These are phyloP conservation scores for Meles meles DNA, from an alignment of 2,113 vertebrate genomes.

Conservation along the genomic window DNA sequence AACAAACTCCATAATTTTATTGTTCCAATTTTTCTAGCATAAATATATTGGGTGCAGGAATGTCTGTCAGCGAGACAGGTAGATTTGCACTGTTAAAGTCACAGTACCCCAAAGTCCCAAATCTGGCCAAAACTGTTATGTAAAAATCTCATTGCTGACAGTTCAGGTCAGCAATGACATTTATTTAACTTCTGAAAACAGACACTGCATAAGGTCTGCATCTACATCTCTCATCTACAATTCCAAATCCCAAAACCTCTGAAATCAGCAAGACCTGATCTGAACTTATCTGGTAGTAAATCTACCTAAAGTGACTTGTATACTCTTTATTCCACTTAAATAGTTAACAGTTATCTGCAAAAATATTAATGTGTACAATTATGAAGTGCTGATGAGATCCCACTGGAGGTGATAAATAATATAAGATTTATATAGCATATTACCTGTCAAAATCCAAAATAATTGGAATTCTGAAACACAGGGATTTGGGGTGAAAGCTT, in stretches of 20 bases:
- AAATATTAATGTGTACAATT: not conserved
- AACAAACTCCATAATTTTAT: not conserved
- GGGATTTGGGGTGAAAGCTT: not conserved
- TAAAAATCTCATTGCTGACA: not conserved
- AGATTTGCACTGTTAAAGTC: not conserved
- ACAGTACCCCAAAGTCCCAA: not conserved
- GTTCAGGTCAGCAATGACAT: not conserved
- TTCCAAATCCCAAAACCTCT: not conserved
- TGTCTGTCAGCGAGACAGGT: not conserved
- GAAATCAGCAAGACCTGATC: not conserved
- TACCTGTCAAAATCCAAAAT: not conserved
- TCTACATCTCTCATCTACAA: not conserved
- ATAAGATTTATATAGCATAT: not conserved
- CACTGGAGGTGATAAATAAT: not conserved
- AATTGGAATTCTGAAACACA: not conserved
- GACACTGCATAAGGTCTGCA: not conserved
- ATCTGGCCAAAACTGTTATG: not conserved
- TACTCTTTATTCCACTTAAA: not conserved
- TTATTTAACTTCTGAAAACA: not conserved
- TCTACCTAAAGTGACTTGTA: not conserved
- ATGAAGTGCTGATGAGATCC: not conserved
- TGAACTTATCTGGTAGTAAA: not conserved
- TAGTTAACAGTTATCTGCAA: not conserved
- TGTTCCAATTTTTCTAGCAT: not conserved
- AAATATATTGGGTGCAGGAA: not conserved